phyloP scores from a whole-genome alignment of 1,140 invertebrate genomes.

The Brachionus calyciflorus region DNA sequence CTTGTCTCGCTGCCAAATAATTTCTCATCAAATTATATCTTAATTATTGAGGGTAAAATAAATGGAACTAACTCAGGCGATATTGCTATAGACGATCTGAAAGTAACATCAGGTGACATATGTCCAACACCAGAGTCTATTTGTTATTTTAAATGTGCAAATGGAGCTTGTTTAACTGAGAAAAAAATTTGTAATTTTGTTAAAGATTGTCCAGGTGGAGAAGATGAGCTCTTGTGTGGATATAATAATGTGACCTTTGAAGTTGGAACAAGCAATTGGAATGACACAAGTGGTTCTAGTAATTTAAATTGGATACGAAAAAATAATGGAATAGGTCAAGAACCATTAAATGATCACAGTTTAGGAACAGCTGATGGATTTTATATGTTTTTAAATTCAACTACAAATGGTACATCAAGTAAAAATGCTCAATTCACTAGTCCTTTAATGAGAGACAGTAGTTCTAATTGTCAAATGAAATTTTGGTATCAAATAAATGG shows the following conservation, averaged over 20 bases:
- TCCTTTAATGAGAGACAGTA: constrained; percentile 43
- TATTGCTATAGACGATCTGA: constrained; percentile 42
- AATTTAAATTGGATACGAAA: constrained; percentile 40
- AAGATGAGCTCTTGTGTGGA: constrained; percentile 54
- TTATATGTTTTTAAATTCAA: constrained; percentile 47
- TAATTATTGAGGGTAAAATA: constrained; percentile 28
- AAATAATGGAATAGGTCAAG: background rate
- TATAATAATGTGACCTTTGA: constrained; percentile 50
- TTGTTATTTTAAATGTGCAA: constrained; percentile 34
- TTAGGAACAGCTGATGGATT: constrained; percentile 43
- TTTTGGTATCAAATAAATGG: constrained; percentile 52
- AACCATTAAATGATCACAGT: constrained; percentile 49
- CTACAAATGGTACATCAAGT: background rate
- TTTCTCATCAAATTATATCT: background rate
- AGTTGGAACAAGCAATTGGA: constrained; percentile 47
- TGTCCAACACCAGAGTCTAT: background rate
- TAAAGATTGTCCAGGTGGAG: constrained; percentile 53
- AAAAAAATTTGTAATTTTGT: constrained; percentile 55
- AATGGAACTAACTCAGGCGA: constrained; percentile 42
- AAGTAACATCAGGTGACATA: background rate
- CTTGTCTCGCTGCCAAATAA: constrained; percentile 25
- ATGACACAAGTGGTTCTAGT: constrained; percentile 27
- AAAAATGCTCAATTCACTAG: constrained; percentile 38
- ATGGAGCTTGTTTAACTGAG: constrained; percentile 49
- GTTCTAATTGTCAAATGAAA: constrained; percentile 45